These are phyloP conservation scores for Phrynocephalus vlangalii DNA, from an alignment of 2,797 vertebrate species.

Conservation along the genomic window DNA sequence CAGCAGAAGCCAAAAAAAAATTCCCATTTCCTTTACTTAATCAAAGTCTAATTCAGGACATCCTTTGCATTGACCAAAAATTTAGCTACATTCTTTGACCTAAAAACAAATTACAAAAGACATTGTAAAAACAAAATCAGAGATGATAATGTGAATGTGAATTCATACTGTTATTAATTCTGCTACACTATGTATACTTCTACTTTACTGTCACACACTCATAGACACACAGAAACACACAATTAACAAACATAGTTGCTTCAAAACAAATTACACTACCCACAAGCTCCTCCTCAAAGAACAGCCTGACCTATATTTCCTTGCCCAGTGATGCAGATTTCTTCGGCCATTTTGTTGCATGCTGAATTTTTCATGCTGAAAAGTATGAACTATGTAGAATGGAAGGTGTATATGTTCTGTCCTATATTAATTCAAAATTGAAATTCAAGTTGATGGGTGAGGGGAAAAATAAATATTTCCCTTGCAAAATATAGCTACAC, in stretches of 20 bases:
- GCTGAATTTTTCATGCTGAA: constrained; percentile 34
- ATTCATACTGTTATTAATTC: not conserved
- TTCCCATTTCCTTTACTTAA: not conserved
- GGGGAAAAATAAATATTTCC: constrained; percentile 59
- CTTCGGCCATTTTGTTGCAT: constrained; percentile 39
- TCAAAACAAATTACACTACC: not conserved
- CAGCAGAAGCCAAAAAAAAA: not conserved
- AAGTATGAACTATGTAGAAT: constrained; percentile 43
- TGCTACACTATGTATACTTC: not conserved
- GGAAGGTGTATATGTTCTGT: constrained; percentile 13
- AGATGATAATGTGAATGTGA: not conserved
- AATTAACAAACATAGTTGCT: not conserved
- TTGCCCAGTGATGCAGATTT: constrained; percentile 30
- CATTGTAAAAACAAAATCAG: not conserved
- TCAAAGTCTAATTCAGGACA: constrained; percentile 1
- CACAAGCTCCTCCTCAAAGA: not conserved
- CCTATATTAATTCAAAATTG: constrained; percentile 52
- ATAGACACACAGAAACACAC: not conserved
- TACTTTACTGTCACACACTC: not conserved
- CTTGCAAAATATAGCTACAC: constrained; percentile 37
- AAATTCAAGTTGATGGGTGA: constrained; percentile 46
- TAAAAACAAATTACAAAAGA: not conserved
- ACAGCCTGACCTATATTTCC: not conserved
- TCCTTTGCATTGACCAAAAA: not conserved
- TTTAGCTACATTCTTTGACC: not conserved